Evolutionary conservation across 1,140 invertebrate genomes (phyloP).

Genomic region (Palaemon carinicauda): DNA sequence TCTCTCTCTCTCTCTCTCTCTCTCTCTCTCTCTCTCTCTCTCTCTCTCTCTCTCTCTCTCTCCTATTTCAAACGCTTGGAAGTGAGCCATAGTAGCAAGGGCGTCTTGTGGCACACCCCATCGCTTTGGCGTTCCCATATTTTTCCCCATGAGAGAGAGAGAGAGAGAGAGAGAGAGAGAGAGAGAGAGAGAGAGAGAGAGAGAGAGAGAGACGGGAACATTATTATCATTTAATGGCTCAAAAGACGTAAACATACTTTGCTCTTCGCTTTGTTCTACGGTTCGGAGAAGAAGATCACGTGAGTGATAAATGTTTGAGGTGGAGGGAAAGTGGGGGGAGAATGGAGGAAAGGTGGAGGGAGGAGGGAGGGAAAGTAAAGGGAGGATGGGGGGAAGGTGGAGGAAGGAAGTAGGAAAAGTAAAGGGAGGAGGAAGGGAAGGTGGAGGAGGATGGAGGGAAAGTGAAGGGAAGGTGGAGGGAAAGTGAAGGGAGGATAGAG

Average conservation of each 20-base stretch:
- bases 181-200: no score
- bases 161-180: no score
- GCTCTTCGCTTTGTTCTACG: neutral
- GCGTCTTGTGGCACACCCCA: neutral
- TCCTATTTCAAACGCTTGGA: neutral
- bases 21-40: neutral
- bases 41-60: neutral
- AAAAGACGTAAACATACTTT: neutral
- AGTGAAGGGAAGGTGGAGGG: neutral
- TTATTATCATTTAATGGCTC: no score
- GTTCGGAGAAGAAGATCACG: no score
- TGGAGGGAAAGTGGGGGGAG: neutral
- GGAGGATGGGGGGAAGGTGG: no score
- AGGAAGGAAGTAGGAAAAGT: no score
- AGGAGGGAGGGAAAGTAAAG: no score
- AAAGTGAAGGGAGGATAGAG: no score
- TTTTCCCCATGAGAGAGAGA: no score
- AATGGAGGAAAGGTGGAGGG: neutral
- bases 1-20: neutral
- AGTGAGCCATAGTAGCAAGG: neutral
- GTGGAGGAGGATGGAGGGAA: neutral
- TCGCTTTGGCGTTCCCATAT: neutral
- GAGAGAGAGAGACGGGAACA: no score
- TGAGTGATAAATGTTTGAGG: neutral
- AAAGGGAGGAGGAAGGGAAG: neutral